Evolutionary conservation across 1,140 invertebrate genomes (phyloP).

Genomic region (Trichomalopsis sarcophagae): DNA sequence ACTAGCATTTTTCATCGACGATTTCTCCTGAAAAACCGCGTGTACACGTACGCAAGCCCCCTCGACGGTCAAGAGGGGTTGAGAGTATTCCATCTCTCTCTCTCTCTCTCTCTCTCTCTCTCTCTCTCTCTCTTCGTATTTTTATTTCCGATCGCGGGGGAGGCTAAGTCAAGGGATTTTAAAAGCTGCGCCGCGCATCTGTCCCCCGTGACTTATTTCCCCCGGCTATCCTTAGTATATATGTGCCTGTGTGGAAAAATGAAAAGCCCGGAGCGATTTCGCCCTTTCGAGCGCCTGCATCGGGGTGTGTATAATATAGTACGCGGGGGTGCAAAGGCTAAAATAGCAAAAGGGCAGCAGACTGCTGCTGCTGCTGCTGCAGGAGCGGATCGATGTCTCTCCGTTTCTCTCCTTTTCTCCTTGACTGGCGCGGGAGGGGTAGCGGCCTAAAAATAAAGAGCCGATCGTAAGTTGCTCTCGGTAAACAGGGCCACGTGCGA

Average conservation of each 20-base stretch:
- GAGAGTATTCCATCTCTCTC: neutral
- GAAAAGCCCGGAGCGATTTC: constrained; percentile 9
- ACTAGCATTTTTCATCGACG: neutral
- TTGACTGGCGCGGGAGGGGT: neutral
- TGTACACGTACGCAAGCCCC: no score
- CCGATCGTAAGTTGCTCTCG: neutral
- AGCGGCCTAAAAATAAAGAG: neutral
- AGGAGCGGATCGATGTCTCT: neutral
- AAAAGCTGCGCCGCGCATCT: constrained; percentile 32
- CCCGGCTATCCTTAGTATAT: neutral
- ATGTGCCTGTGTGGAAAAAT: neutral
- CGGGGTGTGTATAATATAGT: neutral
- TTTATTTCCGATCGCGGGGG: constrained; percentile 11
- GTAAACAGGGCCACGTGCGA: neutral
- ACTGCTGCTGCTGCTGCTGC: neutral
- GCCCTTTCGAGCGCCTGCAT: neutral
- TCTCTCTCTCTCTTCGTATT: neutral
- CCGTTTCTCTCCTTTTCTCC: neutral
- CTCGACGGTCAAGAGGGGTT: neutral
- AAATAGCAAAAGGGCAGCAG: neutral
- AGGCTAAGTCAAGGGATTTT: constrained; percentile 13
- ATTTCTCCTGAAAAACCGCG: neutral
- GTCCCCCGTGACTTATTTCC: constrained; percentile 19
- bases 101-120: no score
- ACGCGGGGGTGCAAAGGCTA: neutral